Evolutionary conservation across 1,140 invertebrate genomes (phyloP).

Genomic region (Homarus americanus): DNA sequence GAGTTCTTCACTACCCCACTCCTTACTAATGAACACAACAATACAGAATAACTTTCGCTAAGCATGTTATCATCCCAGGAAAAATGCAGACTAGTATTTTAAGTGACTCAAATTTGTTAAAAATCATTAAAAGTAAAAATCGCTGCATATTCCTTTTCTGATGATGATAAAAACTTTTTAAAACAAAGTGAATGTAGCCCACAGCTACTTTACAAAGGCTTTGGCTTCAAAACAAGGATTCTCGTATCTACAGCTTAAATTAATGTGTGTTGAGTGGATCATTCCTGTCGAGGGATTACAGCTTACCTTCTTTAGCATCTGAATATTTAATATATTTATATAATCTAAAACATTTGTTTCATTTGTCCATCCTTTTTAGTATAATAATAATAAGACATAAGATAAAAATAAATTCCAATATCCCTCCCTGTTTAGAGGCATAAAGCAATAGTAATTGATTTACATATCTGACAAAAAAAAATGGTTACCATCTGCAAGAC

Average conservation of each 20-base stretch:
- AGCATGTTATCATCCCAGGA: constrained; percentile 57
- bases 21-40: constrained; percentile 65
- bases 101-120: constrained; percentile 5
- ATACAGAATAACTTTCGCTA: constrained; percentile 50
- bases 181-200: constrained; percentile 50
- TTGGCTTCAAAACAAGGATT: constrained; percentile 63
- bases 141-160: constrained; percentile 41
- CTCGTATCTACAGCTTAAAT: constrained; percentile 50
- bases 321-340: not conserved
- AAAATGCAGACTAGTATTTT: constrained; percentile 32
- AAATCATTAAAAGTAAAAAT: constrained; percentile 31
- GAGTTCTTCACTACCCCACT: constrained; percentile 52
- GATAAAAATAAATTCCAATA: not conserved
- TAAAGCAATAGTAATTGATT: constrained; percentile 8
- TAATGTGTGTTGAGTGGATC: not conserved
- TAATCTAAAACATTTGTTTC: not conserved
- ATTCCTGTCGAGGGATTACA: not conserved
- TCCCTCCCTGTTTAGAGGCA: constrained; percentile 10
- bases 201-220: constrained; percentile 63
- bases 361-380: too few species aligned
- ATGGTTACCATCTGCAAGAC: constrained; percentile 29
- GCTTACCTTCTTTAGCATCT: not conserved
- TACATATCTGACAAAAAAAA: constrained; percentile 13
- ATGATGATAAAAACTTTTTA: constrained; percentile 24
- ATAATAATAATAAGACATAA: too few species aligned